Conservation (phyloP, 2,113 vertebrate genomes). For the Paratilapia polleni region DNA sequence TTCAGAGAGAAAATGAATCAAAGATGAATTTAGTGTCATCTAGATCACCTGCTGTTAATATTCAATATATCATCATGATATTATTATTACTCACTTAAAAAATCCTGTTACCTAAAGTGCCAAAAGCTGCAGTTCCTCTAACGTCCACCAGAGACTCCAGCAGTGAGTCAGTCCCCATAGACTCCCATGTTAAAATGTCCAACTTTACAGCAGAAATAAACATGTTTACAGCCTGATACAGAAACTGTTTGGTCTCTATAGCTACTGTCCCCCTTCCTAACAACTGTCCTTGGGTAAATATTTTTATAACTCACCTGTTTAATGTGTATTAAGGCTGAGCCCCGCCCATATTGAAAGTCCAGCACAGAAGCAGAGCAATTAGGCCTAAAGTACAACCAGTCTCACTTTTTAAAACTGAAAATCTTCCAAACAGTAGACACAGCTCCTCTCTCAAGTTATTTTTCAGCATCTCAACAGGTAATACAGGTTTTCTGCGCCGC, state of each 20-base stretch:
- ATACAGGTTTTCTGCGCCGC: too few relatives aligned
- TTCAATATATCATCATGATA: neutral
- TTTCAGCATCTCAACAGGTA: too few relatives aligned
- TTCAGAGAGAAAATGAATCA: neutral
- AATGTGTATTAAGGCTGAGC: neutral
- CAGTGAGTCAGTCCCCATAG: neutral
- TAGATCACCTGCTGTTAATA: neutral
- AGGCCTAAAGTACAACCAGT: neutral
- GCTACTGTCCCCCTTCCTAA: neutral
- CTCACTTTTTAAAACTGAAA: too few relatives aligned
- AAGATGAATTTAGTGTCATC: neutral
- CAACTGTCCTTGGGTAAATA: rapidly evolving
- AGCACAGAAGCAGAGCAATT: neutral
- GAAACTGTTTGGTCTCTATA: neutral
- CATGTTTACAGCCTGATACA: neutral
- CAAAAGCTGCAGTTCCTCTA: neutral
- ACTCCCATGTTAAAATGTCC: neutral
- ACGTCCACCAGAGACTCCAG: neutral
- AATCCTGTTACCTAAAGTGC: neutral
- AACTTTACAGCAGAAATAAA: neutral
- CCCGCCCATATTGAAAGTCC: neutral
- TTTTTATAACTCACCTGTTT: neutral
- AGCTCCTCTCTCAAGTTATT: neutral
- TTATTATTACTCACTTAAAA: neutral
- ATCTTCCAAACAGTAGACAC: neutral